Conservation (phyloP, 1,140 invertebrate genomes). For the Sinonovacula constricta region DNA sequence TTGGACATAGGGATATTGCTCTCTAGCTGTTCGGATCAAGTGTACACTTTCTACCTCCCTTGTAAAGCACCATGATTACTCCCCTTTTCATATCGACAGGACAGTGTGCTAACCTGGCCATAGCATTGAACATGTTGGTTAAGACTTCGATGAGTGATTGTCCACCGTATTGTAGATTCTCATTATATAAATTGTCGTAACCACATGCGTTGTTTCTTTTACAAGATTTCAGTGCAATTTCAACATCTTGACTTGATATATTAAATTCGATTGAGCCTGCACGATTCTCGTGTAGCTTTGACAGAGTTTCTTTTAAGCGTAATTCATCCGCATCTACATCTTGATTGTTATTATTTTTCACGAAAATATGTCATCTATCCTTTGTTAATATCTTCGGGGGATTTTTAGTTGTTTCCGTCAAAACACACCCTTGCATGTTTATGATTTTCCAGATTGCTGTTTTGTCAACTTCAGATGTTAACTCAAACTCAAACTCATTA, state of each 20-base stretch:
- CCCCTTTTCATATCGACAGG: slow-evolving; percentile 24
- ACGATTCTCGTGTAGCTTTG: not conserved
- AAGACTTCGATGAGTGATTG: slow-evolving; percentile 10
- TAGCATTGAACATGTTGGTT: slow-evolving; percentile 17
- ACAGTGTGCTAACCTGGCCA: too few species aligned
- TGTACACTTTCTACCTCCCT: slow-evolving; percentile 13
- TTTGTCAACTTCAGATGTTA: slow-evolving; percentile 4
- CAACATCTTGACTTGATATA: too few species aligned
- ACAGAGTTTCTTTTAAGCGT: not conserved
- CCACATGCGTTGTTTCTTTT: slow-evolving; percentile 12
- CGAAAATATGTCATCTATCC: not conserved
- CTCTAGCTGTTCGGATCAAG: slow-evolving; percentile 26
- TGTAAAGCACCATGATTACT: slow-evolving; percentile 11
- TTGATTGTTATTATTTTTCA: not conserved
- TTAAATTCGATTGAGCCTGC: too few species aligned
- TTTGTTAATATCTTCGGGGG: not conserved
- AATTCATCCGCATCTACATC: slow-evolving; percentile 1
- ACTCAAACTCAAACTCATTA: slow-evolving; percentile 4
- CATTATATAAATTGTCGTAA: slow-evolving; percentile 8
- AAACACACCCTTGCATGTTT: slow-evolving; percentile 1
- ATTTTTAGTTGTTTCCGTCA: not conserved
- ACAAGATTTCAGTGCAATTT: too few species aligned
- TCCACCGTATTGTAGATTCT: too few species aligned
- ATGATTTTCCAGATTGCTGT: slow-evolving; percentile 5
- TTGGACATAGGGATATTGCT: slow-evolving; percentile 10